Evolutionary conservation across 2,888 invertebrate species (phyloP), one percentile per base, ranked within the genome.

Genomic region (Rotaria sp.): DNA sequence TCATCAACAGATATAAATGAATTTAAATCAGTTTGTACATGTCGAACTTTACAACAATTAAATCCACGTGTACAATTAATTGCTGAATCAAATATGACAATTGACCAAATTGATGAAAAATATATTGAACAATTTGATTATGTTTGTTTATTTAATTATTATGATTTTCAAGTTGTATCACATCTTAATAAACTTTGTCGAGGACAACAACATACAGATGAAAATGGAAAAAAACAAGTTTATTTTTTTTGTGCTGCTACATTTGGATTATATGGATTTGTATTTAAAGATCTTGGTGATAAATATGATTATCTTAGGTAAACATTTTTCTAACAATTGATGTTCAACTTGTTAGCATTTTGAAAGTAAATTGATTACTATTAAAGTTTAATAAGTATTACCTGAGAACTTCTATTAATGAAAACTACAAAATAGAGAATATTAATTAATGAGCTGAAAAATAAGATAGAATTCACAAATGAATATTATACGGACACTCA

Each of bases 141-240:
- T 45, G 80, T 80, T 45, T 80, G 80, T 45, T 45, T 80, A 80
- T 80, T 80, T 45, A 80, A 80, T 80, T n/a, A 80, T 80, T 80
- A 45, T 80, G n/a, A 80, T 80, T 45, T 45, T 45, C 0, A 10
- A 80, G 26, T 13, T 7, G 11, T 80, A 26, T 26, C n/a, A 26
- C n/a, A 80, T 11, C n/a, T 80, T 0, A 80, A 80, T 45, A 80
- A 80, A 15, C 45, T 80, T n/a, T 80, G 80, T 80, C 80, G 45
- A 38, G 26, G 21, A 80, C 24, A 26, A n/a, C 8, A 80, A n/a
- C 35, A 38, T 18, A 35, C 21, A 67, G 67, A 67, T 67, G 67
- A 67, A 67, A 80, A 80, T 80, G 45, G 45, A 10, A 45, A 80
- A n/a, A 80, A 45, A 45, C 80, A 80, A 45, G n/a, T 45, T 2